These are phyloP conservation scores for Spea multiplicata DNA, from an alignment of 2,113 vertebrate species.

Conservation along the genomic window DNA sequence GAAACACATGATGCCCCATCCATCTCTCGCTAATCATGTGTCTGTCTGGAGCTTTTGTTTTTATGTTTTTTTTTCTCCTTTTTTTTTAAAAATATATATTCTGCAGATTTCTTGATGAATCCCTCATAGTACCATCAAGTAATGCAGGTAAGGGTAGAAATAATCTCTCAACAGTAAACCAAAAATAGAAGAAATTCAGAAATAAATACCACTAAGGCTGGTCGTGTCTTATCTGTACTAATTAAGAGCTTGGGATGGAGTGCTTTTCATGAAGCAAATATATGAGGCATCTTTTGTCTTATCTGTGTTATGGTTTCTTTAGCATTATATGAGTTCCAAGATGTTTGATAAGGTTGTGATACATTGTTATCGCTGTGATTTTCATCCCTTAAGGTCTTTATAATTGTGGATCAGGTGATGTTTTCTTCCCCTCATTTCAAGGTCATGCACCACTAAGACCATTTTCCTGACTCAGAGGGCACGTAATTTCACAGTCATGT, in stretches of 20 bases:
- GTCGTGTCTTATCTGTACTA: slow-evolving; percentile 71
- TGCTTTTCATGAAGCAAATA: background rate
- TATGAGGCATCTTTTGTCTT: slow-evolving; percentile 64
- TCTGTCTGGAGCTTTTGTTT: slow-evolving; percentile 82
- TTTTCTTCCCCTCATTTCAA: slow-evolving; percentile 99
- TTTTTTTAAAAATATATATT: slow-evolving; percentile 88
- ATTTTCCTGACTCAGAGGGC: slow-evolving; percentile 99
- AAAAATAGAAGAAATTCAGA: slow-evolving; percentile 76
- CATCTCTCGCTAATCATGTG: slow-evolving; percentile 74
- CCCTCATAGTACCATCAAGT: slow-evolving; percentile 99
- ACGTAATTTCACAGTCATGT: slow-evolving; percentile 99
- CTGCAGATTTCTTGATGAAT: slow-evolving; percentile 99
- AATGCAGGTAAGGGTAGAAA: slow-evolving; percentile 98
- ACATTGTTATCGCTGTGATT: slow-evolving; percentile 56
- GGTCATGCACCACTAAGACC: slow-evolving; percentile 98
- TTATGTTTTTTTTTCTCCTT: slow-evolving; percentile 76
- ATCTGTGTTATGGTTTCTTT: slow-evolving; percentile 55
- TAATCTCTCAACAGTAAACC: slow-evolving; percentile 99
- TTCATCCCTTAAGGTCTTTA: slow-evolving; percentile 65
- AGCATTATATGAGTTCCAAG: slow-evolving; percentile 64
- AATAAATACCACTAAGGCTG: slow-evolving; percentile 82
- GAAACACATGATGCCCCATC: slow-evolving; percentile 78
- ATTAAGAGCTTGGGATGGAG: slow-evolving; percentile 70
- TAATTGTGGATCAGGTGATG: slow-evolving; percentile 99
- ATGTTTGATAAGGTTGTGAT: slow-evolving; percentile 51